Percentiles rank a stretch among this genome's conserved stretches.
Conservation (phyloP, 2,113 vertebrate species). For the Girardinichthys multiradiatus region DNA sequence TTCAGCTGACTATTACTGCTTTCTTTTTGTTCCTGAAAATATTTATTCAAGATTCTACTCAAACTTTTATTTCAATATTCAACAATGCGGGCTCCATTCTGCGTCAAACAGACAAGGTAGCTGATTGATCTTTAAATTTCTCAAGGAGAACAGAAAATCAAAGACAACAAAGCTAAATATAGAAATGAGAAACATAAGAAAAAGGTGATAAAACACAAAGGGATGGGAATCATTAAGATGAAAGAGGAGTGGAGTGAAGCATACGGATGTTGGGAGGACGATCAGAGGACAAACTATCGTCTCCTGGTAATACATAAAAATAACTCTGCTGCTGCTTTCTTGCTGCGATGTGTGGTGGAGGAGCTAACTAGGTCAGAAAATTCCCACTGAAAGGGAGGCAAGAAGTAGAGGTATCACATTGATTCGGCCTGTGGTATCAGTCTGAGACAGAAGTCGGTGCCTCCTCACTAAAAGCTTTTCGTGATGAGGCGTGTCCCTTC, state of each 20-base stretch:
- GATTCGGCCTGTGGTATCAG: conserved; percentile 59
- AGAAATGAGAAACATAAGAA: conserved; percentile 7
- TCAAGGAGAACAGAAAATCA: conserved; percentile 17
- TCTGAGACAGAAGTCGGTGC: conserved; percentile 62
- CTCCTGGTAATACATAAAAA: conserved; percentile 81
- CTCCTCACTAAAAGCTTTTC: conserved; percentile 36
- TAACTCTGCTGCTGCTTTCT: conserved; percentile 74
- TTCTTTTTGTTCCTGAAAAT: neutral
- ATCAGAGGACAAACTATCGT: conserved; percentile 75
- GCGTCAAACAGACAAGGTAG: conserved; percentile 1
- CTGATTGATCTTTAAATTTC: conserved; percentile 17
- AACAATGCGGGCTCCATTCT: conserved; percentile 11
- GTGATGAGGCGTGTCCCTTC: conserved; percentile 10
- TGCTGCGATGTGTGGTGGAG: conserved; percentile 64
- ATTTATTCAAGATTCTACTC: neutral
- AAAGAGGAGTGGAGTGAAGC: conserved; percentile 31
- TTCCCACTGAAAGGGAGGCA: conserved; percentile 69
- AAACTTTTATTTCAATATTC: neutral
- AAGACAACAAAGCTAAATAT: conserved; percentile 13
- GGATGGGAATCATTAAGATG: conserved; percentile 38
- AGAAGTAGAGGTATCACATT: conserved; percentile 43
- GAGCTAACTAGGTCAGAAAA: conserved; percentile 83
- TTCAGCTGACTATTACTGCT: neutral
- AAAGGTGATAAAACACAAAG: conserved; percentile 6
- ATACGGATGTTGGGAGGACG: conserved; percentile 53